Percentiles rank a stretch among this genome's conserved stretches.
These are phyloP conservation scores for Platichthys flesus DNA, from an alignment of 2,113 vertebrate genomes.

Conservation along the genomic window DNA sequence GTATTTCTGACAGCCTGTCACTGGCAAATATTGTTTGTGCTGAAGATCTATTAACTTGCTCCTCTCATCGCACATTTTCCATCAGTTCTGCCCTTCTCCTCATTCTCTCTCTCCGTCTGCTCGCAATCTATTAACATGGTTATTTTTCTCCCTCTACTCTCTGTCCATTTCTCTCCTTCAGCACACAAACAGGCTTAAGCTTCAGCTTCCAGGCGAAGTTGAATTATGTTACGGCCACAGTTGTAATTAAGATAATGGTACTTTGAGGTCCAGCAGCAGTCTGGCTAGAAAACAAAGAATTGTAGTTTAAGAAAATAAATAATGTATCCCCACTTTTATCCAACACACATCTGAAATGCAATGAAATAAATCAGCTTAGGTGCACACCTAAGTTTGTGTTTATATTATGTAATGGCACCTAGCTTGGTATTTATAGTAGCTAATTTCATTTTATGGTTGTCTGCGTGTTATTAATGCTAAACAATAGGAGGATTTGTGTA, in stretches of 20 bases:
- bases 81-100: constrained; percentile 20
- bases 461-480: background rate
- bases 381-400: background rate
- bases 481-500: background rate
- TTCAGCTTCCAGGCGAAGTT: constrained; percentile 21
- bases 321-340: constrained; percentile 33
- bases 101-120: constrained; percentile 12
- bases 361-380: background rate
- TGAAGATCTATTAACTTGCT: constrained; percentile 48
- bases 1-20: constrained; percentile 47
- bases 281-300: constrained; percentile 19
- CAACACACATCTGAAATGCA: background rate
- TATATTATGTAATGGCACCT: background rate
- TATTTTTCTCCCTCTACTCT: constrained; percentile 13
- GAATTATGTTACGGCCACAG: constrained; percentile 43
- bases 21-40: constrained; percentile 43
- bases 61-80: constrained; percentile 33
- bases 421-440: background rate
- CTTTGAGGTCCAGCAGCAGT: constrained; percentile 16
- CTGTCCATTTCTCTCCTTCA: constrained; percentile 24
- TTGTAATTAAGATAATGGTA: constrained; percentile 53
- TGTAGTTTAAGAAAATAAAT: constrained; percentile 9
- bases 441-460: background rate
- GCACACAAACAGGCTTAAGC: constrained; percentile 6
- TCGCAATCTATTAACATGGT: constrained; percentile 40